A percentile compares a stretch with the other conserved stretches of the same genome.
These are phyloP conservation scores for Drosophila quinaria DNA, from an alignment of 2,888 invertebrate species.

Conservation along the genomic window DNA sequence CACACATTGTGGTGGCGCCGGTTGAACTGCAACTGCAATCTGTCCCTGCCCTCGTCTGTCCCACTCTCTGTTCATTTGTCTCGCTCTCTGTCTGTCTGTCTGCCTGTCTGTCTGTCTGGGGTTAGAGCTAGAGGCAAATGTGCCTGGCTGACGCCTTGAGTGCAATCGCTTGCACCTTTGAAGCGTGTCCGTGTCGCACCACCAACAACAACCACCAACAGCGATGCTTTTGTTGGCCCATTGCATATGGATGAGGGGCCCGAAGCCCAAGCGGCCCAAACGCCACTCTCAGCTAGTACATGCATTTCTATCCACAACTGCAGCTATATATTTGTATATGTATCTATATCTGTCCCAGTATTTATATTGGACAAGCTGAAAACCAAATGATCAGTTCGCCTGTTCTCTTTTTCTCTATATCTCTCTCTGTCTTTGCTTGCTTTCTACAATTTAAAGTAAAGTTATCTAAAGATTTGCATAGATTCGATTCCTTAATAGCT, in stretches of 20 bases:
- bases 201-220: conserved; percentile 22
- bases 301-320: conserved; percentile 21
- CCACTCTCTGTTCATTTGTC: conserved; percentile 25
- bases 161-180: conserved; percentile 80
- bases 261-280: conserved; percentile 5
- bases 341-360: conserved; percentile 23
- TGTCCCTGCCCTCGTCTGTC: conserved; percentile 45
- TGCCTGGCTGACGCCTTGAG: conserved; percentile 74
- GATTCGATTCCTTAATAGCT: neutral
- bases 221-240: conserved; percentile 53
- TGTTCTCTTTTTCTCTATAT: neutral
- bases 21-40: conserved; percentile 73
- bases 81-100: conserved; percentile 19
- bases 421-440: conserved; percentile 23
- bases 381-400: conserved; percentile 44
- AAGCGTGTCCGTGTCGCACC: conserved; percentile 75
- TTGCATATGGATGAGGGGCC: conserved; percentile 39
- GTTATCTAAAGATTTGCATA: conserved; percentile 5
- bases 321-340: conserved; percentile 28
- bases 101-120: conserved; percentile 26
- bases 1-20: conserved; percentile 47
- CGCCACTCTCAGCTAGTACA: conserved; percentile 19
- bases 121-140: conserved; percentile 43
- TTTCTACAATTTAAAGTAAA: conserved; percentile 3
- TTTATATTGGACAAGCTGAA: conserved; percentile 43